Percentiles rank a stretch among this genome's conserved stretches.
Evolutionary conservation across 2,888 invertebrate genomes (phyloP).

Genomic region (Schizotus pectinicornis): DNA sequence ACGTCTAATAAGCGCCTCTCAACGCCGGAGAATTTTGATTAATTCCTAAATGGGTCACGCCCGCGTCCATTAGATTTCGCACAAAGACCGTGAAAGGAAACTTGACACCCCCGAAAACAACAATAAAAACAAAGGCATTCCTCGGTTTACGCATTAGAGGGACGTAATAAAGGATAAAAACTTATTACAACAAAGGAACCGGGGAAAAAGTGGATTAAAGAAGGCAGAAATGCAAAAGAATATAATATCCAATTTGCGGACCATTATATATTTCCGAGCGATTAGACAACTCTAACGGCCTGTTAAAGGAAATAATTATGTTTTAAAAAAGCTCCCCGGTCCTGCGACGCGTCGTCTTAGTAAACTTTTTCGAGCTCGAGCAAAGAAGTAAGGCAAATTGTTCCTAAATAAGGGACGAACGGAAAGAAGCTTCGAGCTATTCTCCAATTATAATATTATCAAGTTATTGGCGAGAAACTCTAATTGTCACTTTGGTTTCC

Average conservation of each 20-base stretch:
- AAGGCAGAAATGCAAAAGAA: conserved; percentile 21
- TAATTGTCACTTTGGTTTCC: conserved; percentile 58
- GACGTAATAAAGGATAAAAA: conserved; percentile 1
- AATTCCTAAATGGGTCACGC: neutral
- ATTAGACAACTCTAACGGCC: conserved; percentile 50
- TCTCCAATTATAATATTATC: conserved; percentile 58
- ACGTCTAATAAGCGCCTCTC: conserved; percentile 17
- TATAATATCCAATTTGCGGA: conserved; percentile 48
- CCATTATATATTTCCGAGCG: conserved; percentile 54
- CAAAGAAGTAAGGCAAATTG: conserved; percentile 30
- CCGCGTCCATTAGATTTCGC: too few species aligned
- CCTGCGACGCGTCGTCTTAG: conserved; percentile 21
- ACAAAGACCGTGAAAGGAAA: neutral
- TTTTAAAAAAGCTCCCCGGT: conserved; percentile 30
- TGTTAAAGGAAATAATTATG: conserved; percentile 39
- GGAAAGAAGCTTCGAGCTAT: conserved; percentile 49
- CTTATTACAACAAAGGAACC: conserved; percentile 4
- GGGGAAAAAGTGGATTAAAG: too few species aligned
- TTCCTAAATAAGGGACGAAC: conserved; percentile 40
- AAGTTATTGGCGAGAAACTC: conserved; percentile 50
- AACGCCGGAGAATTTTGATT: too few species aligned
- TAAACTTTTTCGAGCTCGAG: conserved; percentile 24
- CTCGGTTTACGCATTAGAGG: conserved; percentile 1
- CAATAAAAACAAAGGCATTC: conserved; percentile 3
- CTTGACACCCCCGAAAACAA: conserved; percentile 1